These are phyloP conservation scores for Platichthys stellatus DNA, from an alignment of 2,113 vertebrate species.

Conservation along the genomic window DNA sequence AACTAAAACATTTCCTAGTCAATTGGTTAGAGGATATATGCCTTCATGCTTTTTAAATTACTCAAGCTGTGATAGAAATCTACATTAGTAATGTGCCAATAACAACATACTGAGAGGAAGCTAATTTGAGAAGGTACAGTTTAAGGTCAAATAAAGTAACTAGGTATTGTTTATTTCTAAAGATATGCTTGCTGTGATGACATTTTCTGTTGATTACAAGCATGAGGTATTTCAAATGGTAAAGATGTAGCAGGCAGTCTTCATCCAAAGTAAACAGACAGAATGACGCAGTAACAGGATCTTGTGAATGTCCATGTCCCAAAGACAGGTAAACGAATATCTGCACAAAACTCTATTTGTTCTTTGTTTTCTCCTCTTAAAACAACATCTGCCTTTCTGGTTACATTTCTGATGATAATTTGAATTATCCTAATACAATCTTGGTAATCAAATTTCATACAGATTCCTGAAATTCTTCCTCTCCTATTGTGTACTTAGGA, in stretches of 20 bases:
- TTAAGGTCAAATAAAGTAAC: conserved; percentile 67
- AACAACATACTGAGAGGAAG: conserved; percentile 78
- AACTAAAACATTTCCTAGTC: conserved; percentile 60
- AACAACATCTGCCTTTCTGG: conserved; percentile 50
- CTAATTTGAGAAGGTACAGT: conserved; percentile 75
- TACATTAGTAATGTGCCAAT: conserved; percentile 81
- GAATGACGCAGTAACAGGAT: neutral
- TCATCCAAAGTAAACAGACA: conserved; percentile 22
- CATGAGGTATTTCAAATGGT: conserved; percentile 30
- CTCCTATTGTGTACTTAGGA: conserved; percentile 40
- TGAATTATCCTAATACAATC: conserved; percentile 55
- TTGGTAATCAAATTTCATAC: conserved; percentile 66
- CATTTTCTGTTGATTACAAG: conserved; percentile 72
- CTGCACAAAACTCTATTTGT: conserved; percentile 4
- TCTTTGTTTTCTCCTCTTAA: conserved; percentile 5
- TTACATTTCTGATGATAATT: conserved; percentile 58
- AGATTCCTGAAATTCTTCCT: conserved; percentile 52
- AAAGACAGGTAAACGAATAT: conserved; percentile 22
- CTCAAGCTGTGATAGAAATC: conserved; percentile 82
- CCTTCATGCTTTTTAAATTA: conserved; percentile 86
- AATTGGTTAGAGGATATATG: conserved; percentile 70
- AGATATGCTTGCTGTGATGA: conserved; percentile 56
- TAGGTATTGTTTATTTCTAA: conserved; percentile 67
- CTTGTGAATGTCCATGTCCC: conserved; percentile 18
- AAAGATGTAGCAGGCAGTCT: conserved; percentile 13